These are phyloP conservation scores for Callospermophilus lateralis DNA, from an alignment of 2,113 vertebrate species.

Conservation along the genomic window DNA sequence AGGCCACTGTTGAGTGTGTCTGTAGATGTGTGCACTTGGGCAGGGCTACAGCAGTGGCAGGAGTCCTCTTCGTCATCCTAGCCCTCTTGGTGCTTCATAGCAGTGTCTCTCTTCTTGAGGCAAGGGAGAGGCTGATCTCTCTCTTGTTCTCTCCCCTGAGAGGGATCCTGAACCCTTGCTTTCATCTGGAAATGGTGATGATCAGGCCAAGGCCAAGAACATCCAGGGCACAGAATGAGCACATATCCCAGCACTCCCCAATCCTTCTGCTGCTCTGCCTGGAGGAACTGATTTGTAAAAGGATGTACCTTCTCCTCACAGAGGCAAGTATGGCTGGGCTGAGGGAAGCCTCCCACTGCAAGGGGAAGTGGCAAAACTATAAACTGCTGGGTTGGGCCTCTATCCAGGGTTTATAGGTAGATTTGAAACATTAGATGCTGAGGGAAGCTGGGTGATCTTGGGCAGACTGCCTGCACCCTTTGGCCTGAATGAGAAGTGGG, in stretches of 20 bases:
- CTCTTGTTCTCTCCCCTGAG: background rate
- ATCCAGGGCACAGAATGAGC: background rate
- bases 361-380: background rate
- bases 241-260: background rate
- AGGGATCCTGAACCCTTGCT: background rate
- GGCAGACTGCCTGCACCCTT: background rate
- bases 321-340: background rate
- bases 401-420: background rate
- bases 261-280: background rate
- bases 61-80: background rate
- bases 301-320: background rate
- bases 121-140: background rate
- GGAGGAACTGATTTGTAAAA: background rate
- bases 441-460: background rate
- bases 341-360: background rate
- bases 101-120: background rate
- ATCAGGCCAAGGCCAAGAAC: background rate
- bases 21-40: background rate
- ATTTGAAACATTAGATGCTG: background rate
- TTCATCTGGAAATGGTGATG: background rate
- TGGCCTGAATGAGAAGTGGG: background rate
- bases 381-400: background rate
- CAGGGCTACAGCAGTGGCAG: background rate
- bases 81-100: background rate
- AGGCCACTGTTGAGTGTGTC: background rate